phyloP scores from a whole-genome alignment of 2,888 invertebrate genomes.

The Andrena dorsata region DNA sequence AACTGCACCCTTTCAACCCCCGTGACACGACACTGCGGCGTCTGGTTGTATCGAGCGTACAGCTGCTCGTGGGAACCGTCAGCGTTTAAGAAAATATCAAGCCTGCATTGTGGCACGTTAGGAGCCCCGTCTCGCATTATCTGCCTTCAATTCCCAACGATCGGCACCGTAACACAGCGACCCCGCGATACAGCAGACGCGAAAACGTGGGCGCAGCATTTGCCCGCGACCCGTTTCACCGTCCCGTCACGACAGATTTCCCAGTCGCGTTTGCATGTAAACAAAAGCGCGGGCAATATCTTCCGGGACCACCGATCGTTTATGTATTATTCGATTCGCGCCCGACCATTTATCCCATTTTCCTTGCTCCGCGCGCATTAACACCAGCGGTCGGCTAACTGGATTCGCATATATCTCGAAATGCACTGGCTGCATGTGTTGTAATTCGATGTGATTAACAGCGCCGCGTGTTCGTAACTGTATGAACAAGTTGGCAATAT shows the following conservation, averaged over 20 bases:
- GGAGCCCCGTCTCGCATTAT: too few species aligned
- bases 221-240: background rate
- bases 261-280: slow-evolving; percentile 27
- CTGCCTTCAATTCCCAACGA: too few species aligned
- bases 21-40: background rate
- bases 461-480: slow-evolving; percentile 74
- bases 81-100: slow-evolving; percentile 1
- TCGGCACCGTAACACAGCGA: too few species aligned
- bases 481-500: slow-evolving; percentile 75
- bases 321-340: slow-evolving; percentile 66
- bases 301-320: slow-evolving; percentile 52
- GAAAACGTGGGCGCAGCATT: background rate
- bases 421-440: slow-evolving; percentile 69
- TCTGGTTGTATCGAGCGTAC: slow-evolving; percentile 3
- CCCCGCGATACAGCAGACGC: too few species aligned
- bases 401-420: slow-evolving; percentile 74
- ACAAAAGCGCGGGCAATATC: slow-evolving; percentile 31
- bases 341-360: slow-evolving; percentile 67
- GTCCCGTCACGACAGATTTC: slow-evolving; percentile 16
- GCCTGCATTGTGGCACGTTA: too few species aligned
- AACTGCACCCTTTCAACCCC: slow-evolving; percentile 30
- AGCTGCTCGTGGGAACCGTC: slow-evolving; percentile 31
- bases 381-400: slow-evolving; percentile 73
- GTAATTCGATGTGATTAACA: slow-evolving; percentile 76
- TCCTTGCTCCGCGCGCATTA: slow-evolving; percentile 66